Evolutionary conservation across 2,113 vertebrate species (phyloP).

Genomic region (Cavia porcellus): DNA sequence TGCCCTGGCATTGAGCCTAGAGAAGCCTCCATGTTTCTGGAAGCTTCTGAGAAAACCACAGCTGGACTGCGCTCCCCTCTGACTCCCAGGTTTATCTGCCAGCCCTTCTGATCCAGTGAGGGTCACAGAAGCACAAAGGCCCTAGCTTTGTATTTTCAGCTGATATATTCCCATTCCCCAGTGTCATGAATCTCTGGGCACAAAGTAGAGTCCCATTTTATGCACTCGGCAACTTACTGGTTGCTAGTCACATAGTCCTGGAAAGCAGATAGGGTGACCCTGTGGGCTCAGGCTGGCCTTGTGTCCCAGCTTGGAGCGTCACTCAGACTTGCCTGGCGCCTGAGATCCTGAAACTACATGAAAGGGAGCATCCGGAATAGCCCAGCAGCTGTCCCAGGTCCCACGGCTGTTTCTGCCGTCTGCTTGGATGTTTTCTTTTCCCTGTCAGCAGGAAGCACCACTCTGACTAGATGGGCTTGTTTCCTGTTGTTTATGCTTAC

Average conservation of each 20-base stretch:
- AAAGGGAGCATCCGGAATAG: slow-evolving; percentile 25
- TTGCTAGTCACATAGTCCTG: not conserved
- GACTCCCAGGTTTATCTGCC: not conserved
- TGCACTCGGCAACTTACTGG: not conserved
- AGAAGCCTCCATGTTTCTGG: not conserved
- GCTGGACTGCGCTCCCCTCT: accelerated
- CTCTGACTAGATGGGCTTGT: slow-evolving; percentile 78
- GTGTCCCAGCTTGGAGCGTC: not conserved
- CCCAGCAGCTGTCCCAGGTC: not conserved
- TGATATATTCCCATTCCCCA: not conserved
- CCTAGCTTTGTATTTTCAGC: not conserved
- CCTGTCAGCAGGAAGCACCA: slow-evolving; percentile 83
- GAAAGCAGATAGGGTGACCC: not conserved
- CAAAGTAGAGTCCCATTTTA: not conserved
- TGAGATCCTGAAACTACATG: not conserved
- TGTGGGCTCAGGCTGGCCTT: not conserved
- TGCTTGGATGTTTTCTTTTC: slow-evolving; percentile 81
- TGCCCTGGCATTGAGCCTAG: not conserved
- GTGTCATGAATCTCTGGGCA: not conserved
- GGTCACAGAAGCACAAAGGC: not conserved
- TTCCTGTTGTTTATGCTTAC: slow-evolving; percentile 87
- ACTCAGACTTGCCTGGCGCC: slow-evolving; percentile 56
- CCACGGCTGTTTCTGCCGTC: not conserved
- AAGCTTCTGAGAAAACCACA: not conserved
- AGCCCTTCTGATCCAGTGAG: not conserved